Percentiles rank a stretch among this genome's conserved stretches.
Evolutionary conservation across 2,797 vertebrate genomes (phyloP).

Genomic region (Euthynnus affinis): DNA sequence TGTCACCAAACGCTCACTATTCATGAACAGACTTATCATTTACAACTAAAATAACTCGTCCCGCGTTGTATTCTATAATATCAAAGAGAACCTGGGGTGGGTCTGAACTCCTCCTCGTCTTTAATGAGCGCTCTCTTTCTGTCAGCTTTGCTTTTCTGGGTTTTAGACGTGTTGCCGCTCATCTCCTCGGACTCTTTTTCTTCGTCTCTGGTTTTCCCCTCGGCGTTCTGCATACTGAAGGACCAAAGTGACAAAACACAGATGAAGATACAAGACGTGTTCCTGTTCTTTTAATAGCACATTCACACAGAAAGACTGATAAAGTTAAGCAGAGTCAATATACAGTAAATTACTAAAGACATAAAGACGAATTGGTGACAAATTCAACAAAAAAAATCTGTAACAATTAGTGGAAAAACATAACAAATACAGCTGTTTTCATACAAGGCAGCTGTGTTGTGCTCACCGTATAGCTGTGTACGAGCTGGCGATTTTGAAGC

Average conservation of each 20-base stretch:
- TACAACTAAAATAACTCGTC: background rate
- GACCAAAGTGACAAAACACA: background rate
- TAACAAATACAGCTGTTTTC: too few relatives aligned
- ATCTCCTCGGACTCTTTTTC: background rate
- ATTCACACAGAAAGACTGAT: background rate
- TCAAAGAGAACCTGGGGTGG: conserved; percentile 85
- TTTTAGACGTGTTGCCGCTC: background rate
- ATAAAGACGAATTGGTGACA: too few relatives aligned
- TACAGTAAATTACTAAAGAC: too few relatives aligned
- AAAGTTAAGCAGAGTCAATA: too few relatives aligned
- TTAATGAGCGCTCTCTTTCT: conserved; percentile 80
- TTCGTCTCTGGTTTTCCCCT: conserved; percentile 48
- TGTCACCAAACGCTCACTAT: background rate
- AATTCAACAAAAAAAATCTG: too few relatives aligned
- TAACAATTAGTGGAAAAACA: too few relatives aligned
- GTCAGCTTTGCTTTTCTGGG: conserved; percentile 64
- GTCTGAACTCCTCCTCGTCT: conserved; percentile 85
- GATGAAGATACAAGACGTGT: background rate
- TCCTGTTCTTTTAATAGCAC: background rate
- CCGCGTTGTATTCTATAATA: background rate
- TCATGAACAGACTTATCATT: background rate
- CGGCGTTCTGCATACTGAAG: conserved; percentile 69
- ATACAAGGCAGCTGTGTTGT: too few relatives aligned
- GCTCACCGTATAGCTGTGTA: conserved; percentile 88
- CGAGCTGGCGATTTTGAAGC: conserved; percentile 95